These are phyloP conservation scores for Manduca sexta DNA, from an alignment of 1,140 invertebrate species.

Conservation along the genomic window DNA sequence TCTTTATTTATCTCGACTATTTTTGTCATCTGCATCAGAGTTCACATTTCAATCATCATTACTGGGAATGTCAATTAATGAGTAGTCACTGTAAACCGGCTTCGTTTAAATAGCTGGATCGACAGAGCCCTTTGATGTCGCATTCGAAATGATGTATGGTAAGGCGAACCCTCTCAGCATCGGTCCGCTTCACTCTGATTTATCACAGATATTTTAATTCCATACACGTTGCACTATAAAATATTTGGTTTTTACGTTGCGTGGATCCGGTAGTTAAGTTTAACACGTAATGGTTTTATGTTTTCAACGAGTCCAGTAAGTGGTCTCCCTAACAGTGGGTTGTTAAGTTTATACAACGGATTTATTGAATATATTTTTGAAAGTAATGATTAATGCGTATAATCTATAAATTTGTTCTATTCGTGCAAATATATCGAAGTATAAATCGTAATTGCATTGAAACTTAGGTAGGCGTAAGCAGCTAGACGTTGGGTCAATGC, in stretches of 20 bases:
- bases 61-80: conserved; percentile 44
- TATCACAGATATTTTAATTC: conserved; percentile 22
- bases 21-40: conserved; percentile 29
- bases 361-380: background rate
- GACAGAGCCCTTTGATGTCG: conserved; percentile 40
- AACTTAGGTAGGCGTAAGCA: conserved; percentile 1
- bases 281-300: conserved; percentile 13
- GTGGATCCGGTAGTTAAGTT: conserved; percentile 32
- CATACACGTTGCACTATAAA: conserved; percentile 16
- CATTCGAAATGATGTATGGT: conserved; percentile 38
- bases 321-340: background rate
- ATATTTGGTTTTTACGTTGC: conserved; percentile 30
- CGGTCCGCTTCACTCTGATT: conserved; percentile 11
- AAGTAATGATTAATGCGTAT: background rate
- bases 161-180: conserved; percentile 6
- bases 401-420: conserved; percentile 1
- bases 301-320: conserved; percentile 8
- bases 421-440: too few relatives aligned
- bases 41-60: conserved; percentile 49
- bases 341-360: background rate
- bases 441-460: conserved; percentile 14
- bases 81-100: conserved; percentile 14
- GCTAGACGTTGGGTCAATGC: conserved; percentile 14
- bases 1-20: conserved; percentile 32
- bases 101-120: conserved; percentile 13